Evolutionary conservation across 2,888 invertebrate genomes (phyloP), one percentile per base, ranked within the genome.

Genomic region (Muscina levida): DNA sequence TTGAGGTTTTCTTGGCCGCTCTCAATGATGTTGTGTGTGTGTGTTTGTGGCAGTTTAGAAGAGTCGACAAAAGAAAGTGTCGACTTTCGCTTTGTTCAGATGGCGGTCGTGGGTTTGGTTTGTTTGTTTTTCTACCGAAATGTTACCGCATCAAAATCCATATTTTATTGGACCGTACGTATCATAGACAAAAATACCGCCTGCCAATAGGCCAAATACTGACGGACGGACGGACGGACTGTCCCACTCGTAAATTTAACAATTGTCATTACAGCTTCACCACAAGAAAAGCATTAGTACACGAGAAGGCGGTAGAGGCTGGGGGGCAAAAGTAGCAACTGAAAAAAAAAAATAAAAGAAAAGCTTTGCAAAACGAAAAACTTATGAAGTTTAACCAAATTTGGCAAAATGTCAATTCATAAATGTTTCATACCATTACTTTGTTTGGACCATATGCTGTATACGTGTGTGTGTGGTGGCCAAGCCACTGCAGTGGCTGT

Each of bases 311-410:
- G n/a, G n/a, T n/a, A n/a, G n/a, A n/a, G n/a, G n/a, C n/a, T n/a
- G n/a, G n/a, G n/a, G n/a, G n/a, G n/a, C n/a, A n/a, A n/a, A n/a
- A n/a, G 31, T 48, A 19, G 2, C 1, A 37, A 1, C 2, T 19
- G 15, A 13, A 31, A 56, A 67, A 56, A 22, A 53, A 67, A 48
- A 15, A 65, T 24, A 56, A 73, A 44, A 62, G 39, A 56, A 78
- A 66, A 77, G 68, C 66, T 3, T 31, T 31, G 31, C 31, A 42
- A 48, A 65, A 66, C 46, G 72, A 82, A 77, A 31, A 79, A 79
- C 62, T 83, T 83, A 79, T 82, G 79, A 84, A 78, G 78, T 74
- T 80, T 82, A 80, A 79, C 83, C 82, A 84, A 83, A 83, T 84
- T 82, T 84, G 83, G 84, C 81, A 75, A 77, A 82, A 72, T 77